Evolutionary conservation across 2,113 vertebrate genomes (phyloP).

Genomic region (Etheostoma cragini): DNA sequence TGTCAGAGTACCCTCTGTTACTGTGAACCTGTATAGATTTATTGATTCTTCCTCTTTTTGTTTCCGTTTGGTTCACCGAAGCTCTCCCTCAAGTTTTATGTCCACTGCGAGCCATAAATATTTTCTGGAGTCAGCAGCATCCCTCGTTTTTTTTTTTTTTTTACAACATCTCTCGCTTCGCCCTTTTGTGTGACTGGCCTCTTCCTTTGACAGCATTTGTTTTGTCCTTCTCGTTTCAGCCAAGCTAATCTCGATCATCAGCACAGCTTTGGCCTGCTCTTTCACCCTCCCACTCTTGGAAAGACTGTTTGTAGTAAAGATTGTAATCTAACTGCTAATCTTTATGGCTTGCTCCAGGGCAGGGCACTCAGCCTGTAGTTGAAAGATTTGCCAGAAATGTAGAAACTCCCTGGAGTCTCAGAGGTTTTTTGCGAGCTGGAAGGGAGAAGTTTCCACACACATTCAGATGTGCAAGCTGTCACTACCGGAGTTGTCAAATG

Average conservation of each 20-base stretch:
- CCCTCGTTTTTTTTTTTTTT: slow-evolving; percentile 55
- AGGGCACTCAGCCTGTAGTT: slow-evolving; percentile 53
- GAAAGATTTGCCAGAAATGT: slow-evolving; percentile 70
- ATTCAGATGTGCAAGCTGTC: slow-evolving; percentile 71
- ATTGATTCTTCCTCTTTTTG: slow-evolving; percentile 76
- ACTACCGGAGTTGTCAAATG: slow-evolving; percentile 61
- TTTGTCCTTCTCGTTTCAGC: slow-evolving; percentile 71
- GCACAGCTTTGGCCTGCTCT: slow-evolving; percentile 65
- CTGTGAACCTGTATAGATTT: slow-evolving; percentile 77
- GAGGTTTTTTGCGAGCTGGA: slow-evolving; percentile 57
- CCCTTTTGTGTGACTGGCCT: slow-evolving; percentile 69
- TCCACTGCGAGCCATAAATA: slow-evolving; percentile 73
- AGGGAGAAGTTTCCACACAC: slow-evolving; percentile 57
- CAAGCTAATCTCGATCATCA: slow-evolving; percentile 76
- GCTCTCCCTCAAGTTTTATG: slow-evolving; percentile 66
- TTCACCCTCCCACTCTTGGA: slow-evolving; percentile 60
- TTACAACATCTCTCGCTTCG: slow-evolving; percentile 51
- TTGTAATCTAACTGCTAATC: slow-evolving; percentile 81
- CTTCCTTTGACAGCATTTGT: slow-evolving; percentile 75
- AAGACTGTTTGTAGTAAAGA: slow-evolving; percentile 80
- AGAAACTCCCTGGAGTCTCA: slow-evolving; percentile 59
- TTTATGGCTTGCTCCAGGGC: slow-evolving; percentile 76
- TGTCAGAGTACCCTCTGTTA: slow-evolving; percentile 60
- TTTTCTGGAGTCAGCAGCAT: slow-evolving; percentile 70
- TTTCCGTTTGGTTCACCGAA: slow-evolving; percentile 66